Percentiles rank a stretch among this genome's conserved stretches.
Conservation (phyloP, 2,113 vertebrate species). For the Gasterosteus aculeatus region DNA sequence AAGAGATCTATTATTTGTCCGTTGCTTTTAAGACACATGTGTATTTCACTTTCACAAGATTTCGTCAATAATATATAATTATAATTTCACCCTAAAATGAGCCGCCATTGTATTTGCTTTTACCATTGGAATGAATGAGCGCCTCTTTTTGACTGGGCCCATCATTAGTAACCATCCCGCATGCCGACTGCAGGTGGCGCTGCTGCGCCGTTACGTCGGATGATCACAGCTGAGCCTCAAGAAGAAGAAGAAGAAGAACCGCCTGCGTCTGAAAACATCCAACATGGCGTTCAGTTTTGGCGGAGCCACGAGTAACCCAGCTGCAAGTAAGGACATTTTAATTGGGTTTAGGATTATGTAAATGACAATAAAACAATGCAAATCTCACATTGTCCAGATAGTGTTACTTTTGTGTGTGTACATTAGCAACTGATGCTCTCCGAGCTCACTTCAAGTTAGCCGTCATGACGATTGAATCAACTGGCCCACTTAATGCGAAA, state of each 20-base stretch:
- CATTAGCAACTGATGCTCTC: neutral
- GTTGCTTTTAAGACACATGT: neutral
- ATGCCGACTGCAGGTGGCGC: constrained; percentile 9
- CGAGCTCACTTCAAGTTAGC: neutral
- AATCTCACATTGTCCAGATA: fast-evolving
- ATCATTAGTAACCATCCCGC: too few relatives aligned
- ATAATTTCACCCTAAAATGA: neutral
- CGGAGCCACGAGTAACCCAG: constrained; percentile 66
- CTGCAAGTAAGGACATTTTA: constrained; percentile 69
- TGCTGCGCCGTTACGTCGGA: neutral
- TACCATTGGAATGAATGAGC: neutral
- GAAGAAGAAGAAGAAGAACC: constrained; percentile 6
- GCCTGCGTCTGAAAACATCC: neutral
- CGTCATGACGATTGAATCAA: neutral
- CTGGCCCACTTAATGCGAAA: neutral
- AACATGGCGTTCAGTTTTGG: constrained; percentile 86
- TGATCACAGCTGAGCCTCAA: fast-evolving
- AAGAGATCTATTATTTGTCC: neutral
- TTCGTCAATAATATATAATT: neutral
- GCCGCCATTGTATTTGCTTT: neutral
- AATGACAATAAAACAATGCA: fast-evolving
- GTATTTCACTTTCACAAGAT: neutral
- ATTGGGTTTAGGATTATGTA: neutral
- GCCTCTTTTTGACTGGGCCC: too few relatives aligned
- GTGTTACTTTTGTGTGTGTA: too few relatives aligned